phyloP scores from a whole-genome alignment of 2,888 invertebrate species.

The Hydraecia micacea region DNA sequence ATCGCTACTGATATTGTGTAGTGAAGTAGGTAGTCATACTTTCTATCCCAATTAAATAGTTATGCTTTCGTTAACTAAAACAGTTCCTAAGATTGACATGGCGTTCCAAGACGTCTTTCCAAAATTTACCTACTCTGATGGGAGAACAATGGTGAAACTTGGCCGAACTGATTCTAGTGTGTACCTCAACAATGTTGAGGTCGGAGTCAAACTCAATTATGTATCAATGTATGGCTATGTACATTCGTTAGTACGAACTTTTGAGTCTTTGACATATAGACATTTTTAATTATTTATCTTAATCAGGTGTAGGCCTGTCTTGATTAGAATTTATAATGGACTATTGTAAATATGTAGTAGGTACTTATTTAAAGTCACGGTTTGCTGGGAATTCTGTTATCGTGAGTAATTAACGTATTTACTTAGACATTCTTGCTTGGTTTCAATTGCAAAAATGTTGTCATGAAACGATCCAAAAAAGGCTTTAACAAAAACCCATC shows the following conservation, averaged over 20 bases:
- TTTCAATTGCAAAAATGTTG: neutral
- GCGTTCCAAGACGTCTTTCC: slow-evolving; percentile 8
- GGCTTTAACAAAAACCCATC: neutral
- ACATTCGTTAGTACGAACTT: neutral
- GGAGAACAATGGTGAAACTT: slow-evolving; percentile 57
- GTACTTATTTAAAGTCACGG: slow-evolving; percentile 1
- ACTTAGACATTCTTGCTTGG: neutral
- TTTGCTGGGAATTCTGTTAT: slow-evolving; percentile 18
- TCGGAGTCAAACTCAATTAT: slow-evolving; percentile 20
- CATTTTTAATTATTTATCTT: slow-evolving; percentile 14
- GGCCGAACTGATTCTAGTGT: neutral
- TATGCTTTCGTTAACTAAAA: slow-evolving; percentile 31
- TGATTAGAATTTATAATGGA: slow-evolving; percentile 7
- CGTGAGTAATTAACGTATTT: neutral
- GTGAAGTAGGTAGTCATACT: slow-evolving; percentile 5
- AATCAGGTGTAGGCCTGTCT: slow-evolving; percentile 6
- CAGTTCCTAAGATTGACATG: slow-evolving; percentile 8
- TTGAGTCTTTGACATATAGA: neutral
- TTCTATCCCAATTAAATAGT: slow-evolving; percentile 41
- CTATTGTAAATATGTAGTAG: slow-evolving; percentile 3
- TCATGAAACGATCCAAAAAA: neutral
- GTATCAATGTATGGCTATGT: neutral
- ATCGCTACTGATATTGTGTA: slow-evolving; percentile 13
- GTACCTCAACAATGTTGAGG: slow-evolving; percentile 17
- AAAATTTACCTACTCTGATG: slow-evolving; percentile 38